These are phyloP conservation scores for Nomada goodeniana DNA, from an alignment of 2,888 invertebrate genomes.

Conservation along the genomic window DNA sequence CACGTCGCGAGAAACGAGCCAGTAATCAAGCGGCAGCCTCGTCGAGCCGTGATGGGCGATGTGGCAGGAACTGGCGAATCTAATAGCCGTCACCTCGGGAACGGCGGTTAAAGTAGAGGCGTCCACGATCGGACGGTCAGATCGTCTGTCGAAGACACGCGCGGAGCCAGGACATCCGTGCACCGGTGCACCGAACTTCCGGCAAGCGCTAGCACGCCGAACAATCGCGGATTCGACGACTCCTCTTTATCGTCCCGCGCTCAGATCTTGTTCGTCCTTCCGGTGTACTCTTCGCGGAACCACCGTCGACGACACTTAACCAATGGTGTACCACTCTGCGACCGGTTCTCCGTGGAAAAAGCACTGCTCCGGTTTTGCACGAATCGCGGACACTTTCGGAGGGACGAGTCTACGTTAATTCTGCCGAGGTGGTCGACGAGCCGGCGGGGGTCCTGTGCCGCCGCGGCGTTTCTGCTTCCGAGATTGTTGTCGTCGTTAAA, in stretches of 20 bases:
- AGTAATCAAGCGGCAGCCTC: constrained; percentile 46
- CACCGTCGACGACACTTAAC: neutral
- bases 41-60: constrained; percentile 33
- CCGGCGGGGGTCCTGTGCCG: neutral
- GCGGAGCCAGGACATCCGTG: constrained; percentile 33
- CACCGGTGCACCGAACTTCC: neutral
- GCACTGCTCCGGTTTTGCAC: neutral
- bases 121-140: neutral
- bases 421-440: neutral
- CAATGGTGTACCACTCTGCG: neutral
- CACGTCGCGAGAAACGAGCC: constrained; percentile 64
- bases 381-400: neutral
- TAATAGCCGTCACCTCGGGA: constrained; percentile 1
- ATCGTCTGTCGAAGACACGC: neutral
- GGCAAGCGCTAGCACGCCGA: neutral
- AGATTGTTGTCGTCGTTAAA: neutral
- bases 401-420: neutral
- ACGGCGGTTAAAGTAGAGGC: neutral
- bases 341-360: neutral
- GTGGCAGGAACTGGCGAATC: neutral
- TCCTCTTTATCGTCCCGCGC: neutral
- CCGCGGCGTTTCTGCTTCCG: too few species aligned
- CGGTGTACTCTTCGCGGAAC: too few species aligned
- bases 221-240: neutral
- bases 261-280: neutral